These are phyloP conservation scores for Erpetoichthys calabaricus DNA, from an alignment of 2,797 vertebrate genomes.

Conservation along the genomic window DNA sequence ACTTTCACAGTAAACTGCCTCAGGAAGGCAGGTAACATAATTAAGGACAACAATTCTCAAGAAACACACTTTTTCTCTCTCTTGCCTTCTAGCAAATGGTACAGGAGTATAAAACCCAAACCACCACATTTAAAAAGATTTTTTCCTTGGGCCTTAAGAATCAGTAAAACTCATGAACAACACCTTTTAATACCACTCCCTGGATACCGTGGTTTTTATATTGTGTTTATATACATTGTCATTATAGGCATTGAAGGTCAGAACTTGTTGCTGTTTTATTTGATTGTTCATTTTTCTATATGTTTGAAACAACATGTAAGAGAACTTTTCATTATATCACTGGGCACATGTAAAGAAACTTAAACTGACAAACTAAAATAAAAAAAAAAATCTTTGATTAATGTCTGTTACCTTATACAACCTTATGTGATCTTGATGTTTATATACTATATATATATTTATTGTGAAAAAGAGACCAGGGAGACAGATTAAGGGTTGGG, in stretches of 20 bases:
- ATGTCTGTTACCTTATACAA: constrained; percentile 21
- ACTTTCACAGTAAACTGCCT: too few species aligned
- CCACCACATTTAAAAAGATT: constrained; percentile 13
- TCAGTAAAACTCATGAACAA: constrained; percentile 17
- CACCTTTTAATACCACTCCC: constrained; percentile 16
- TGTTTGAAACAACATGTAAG: constrained; percentile 22
- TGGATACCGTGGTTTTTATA: constrained; percentile 10
- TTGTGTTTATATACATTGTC: constrained; percentile 11
- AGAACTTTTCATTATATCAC: constrained; percentile 18
- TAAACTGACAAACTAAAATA: constrained; percentile 20
- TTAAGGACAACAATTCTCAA: too few species aligned
- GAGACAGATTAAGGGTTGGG: too few species aligned
- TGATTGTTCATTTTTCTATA: constrained; percentile 10
- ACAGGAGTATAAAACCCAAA: neutral
- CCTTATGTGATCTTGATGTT: constrained; percentile 19
- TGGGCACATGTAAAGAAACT: constrained; percentile 22
- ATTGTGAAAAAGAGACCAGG: too few species aligned
- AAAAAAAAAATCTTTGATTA: too few species aligned
- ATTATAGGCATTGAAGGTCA: constrained; percentile 19
- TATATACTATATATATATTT: too few species aligned
- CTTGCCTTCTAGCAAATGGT: too few species aligned
- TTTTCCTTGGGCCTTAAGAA: constrained; percentile 9
- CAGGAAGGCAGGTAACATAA: too few species aligned
- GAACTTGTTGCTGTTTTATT: too few species aligned
- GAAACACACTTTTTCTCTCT: too few species aligned